phyloP scores from a whole-genome alignment of 37 sponge, comb jelly and placozoan genomes.

The Petrosia ficiformis region DNA sequence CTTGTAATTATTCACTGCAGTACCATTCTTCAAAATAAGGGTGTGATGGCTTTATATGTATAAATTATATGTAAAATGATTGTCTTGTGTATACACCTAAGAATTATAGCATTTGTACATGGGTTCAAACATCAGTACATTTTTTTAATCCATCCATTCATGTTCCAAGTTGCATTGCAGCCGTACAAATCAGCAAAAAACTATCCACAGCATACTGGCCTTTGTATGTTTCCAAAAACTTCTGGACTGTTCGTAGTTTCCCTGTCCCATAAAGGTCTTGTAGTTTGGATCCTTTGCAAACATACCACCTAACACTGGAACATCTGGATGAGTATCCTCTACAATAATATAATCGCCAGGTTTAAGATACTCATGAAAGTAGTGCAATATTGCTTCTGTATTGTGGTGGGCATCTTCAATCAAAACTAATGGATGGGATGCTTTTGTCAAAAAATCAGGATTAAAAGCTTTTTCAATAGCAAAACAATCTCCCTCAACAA shows the following conservation, averaged over 20 bases:
- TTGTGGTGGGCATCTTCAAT: conserved; percentile 23
- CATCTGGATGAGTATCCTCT: conserved; percentile 1
- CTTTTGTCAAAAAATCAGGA: not conserved
- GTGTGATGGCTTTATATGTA: not conserved
- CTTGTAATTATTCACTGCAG: too few relatives aligned
- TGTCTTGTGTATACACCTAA: not conserved
- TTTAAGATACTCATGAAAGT: conserved; percentile 19
- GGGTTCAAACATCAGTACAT: too few relatives aligned
- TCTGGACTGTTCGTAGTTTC: not conserved
- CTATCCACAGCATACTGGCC: conserved; percentile 4
- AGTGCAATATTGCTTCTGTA: not conserved
- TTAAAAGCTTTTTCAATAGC: conserved; percentile 9
- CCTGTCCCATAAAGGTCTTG: not conserved
- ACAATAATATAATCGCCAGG: conserved; percentile 17
- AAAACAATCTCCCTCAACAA: conserved; percentile 1
- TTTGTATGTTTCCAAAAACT: conserved; percentile 1
- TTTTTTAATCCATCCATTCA: conserved; percentile 2
- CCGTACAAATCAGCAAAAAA: conserved; percentile 4
- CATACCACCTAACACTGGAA: conserved; percentile 3
- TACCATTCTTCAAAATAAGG: too few relatives aligned
- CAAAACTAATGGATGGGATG: not conserved
- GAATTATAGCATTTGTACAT: not conserved
- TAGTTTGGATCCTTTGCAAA: not conserved
- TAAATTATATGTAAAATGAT: not conserved
- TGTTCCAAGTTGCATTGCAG: conserved; percentile 2